phyloP scores from a whole-genome alignment of 2,888 invertebrate species.

The Quadriops clusia region DNA sequence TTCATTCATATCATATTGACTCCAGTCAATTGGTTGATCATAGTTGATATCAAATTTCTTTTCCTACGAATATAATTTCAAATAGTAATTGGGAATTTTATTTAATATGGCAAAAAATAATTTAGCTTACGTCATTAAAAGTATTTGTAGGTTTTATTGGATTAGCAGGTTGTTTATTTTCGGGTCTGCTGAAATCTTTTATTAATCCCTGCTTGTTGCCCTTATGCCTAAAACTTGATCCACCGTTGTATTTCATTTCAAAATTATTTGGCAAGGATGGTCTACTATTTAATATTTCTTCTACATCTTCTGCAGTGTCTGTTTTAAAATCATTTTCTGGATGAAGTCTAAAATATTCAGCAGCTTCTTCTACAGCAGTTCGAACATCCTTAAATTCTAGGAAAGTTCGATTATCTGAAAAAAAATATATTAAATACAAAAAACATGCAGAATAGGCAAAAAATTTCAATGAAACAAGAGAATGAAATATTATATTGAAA shows the following conservation, averaged over 20 bases:
- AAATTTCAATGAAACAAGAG: background rate
- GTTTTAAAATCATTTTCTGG: constrained; percentile 25
- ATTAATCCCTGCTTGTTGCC: constrained; percentile 25
- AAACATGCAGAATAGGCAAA: constrained; percentile 3
- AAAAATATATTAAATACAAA: constrained; percentile 2
- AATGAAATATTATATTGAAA: constrained; percentile 1
- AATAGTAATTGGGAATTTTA: too few relatives aligned
- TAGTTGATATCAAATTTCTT: too few relatives aligned
- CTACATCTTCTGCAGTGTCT: too few relatives aligned
- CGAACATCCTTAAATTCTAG: constrained; percentile 29
- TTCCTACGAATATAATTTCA: too few relatives aligned
- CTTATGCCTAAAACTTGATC: constrained; percentile 29
- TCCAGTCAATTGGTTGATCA: too few relatives aligned
- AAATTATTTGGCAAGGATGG: too few relatives aligned
- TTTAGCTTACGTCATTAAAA: too few relatives aligned
- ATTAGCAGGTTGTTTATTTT: too few relatives aligned
- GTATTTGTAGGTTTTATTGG: too few relatives aligned
- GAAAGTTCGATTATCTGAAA: constrained; percentile 23
- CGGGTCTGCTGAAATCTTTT: constrained; percentile 22
- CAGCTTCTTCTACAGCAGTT: constrained; percentile 27
- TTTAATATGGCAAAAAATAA: too few relatives aligned
- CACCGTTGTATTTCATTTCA: constrained; percentile 19
- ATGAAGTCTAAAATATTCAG: constrained; percentile 27
- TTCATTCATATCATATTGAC: too few relatives aligned
- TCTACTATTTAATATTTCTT: too few relatives aligned